Conservation (phyloP, 2,888 invertebrate genomes). For the Alentia gelatinosa region DNA sequence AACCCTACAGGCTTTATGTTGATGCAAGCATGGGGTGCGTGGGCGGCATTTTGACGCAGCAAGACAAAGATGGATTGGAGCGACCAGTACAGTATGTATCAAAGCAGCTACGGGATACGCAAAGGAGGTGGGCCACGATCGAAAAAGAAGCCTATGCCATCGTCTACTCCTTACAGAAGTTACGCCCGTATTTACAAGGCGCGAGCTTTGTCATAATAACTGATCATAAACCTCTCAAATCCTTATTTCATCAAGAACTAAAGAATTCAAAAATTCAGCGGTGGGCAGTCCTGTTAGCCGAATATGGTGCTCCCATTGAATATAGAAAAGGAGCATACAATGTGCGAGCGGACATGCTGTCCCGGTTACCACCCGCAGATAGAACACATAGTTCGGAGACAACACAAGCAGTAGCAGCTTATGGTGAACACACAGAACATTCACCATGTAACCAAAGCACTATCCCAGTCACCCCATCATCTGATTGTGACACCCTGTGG, state of each 20-base stretch:
- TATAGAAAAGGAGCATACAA: no score
- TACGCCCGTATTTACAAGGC: background rate
- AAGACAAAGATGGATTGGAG: background rate
- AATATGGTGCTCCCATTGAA: background rate
- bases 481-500: background rate
- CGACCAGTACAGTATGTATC: background rate
- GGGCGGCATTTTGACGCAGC: background rate
- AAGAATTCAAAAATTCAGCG: background rate
- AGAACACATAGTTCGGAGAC: background rate
- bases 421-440: background rate
- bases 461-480: no score
- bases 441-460: no score
- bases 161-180: no score
- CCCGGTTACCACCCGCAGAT: no score
- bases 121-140: no score
- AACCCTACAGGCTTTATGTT: background rate
- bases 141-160: no score
- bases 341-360: background rate
- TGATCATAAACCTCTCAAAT: background rate
- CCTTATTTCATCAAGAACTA: no score
- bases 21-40: no score
- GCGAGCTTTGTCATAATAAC: no score
- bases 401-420: background rate
- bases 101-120: background rate
- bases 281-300: background rate